Conservation (phyloP, 2,797 vertebrate genomes). For the Myotis myotis region DNA sequence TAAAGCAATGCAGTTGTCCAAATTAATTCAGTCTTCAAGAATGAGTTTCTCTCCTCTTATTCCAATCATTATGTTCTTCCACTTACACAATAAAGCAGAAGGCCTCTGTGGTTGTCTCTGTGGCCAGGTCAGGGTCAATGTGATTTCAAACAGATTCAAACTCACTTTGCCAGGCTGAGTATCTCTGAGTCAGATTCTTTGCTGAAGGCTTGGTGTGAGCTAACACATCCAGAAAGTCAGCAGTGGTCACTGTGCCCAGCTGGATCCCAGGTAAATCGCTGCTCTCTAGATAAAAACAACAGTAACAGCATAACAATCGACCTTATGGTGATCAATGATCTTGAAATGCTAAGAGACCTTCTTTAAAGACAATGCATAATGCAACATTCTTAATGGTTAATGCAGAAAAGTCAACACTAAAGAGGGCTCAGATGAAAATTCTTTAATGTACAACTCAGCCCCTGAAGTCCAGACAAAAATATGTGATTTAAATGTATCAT, state of each 20-base stretch:
- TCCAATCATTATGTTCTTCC: neutral
- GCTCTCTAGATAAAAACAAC: slow-evolving; percentile 80
- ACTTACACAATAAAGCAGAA: neutral
- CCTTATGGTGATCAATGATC: neutral
- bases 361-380: slow-evolving; percentile 18
- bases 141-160: slow-evolving; percentile 88
- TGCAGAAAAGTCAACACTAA: slow-evolving; percentile 5
- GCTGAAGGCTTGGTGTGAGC: slow-evolving; percentile 93
- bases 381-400: neutral
- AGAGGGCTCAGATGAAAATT: neutral
- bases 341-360: slow-evolving; percentile 43
- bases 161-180: slow-evolving; percentile 91
- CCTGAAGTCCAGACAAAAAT: slow-evolving; percentile 1
- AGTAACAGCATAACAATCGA: neutral
- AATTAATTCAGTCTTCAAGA: neutral
- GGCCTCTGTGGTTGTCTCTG: neutral
- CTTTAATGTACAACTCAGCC: neutral
- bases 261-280: slow-evolving; percentile 82
- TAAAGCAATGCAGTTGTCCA: neutral
- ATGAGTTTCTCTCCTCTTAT: neutral
- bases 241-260: slow-evolving; percentile 91
- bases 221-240: slow-evolving; percentile 92
- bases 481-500: neutral
- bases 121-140: neutral
- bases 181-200: slow-evolving; percentile 89